These are phyloP conservation scores for Bombus soroeensis DNA, from an alignment of 1,140 invertebrate genomes.

Conservation along the genomic window DNA sequence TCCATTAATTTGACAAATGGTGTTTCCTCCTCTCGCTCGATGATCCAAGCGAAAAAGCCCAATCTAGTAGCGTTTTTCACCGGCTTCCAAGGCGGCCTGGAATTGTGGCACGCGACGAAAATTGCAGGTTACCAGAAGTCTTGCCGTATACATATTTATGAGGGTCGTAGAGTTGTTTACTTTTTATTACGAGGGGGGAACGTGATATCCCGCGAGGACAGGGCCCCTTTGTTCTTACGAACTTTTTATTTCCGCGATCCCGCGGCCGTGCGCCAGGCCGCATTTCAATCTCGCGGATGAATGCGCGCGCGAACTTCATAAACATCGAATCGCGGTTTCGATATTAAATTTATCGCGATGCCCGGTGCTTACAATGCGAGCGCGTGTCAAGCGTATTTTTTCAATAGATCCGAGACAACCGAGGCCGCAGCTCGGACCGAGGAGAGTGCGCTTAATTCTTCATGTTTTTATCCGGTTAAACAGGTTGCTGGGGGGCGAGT, in stretches of 20 bases:
- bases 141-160: slow-evolving; percentile 36
- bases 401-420: slow-evolving; percentile 21
- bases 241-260: slow-evolving; percentile 16
- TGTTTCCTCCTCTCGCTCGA: background rate
- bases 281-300: slow-evolving; percentile 52
- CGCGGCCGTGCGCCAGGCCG: slow-evolving; percentile 4
- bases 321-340: slow-evolving; percentile 59
- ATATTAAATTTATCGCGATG: slow-evolving; percentile 63
- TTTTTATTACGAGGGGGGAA: slow-evolving; percentile 13
- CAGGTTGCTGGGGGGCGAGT: background rate
- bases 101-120: slow-evolving; percentile 10
- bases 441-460: slow-evolving; percentile 31
- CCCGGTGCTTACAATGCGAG: slow-evolving; percentile 30
- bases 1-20: background rate
- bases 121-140: slow-evolving; percentile 19
- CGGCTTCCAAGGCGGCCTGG: background rate
- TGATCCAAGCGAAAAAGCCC: background rate
- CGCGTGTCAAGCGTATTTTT: slow-evolving; percentile 51
- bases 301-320: slow-evolving; percentile 45
- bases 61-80: background rate
- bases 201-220: slow-evolving; percentile 24
- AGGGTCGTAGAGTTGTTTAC: slow-evolving; percentile 16
- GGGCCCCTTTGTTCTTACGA: slow-evolving; percentile 27
- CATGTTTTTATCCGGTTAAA: slow-evolving; percentile 42
- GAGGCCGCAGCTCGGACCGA: background rate